Percentiles rank a stretch among this genome's conserved stretches.
Conservation (phyloP, 1,140 invertebrate species). For the Aphaenogaster floridana region DNA sequence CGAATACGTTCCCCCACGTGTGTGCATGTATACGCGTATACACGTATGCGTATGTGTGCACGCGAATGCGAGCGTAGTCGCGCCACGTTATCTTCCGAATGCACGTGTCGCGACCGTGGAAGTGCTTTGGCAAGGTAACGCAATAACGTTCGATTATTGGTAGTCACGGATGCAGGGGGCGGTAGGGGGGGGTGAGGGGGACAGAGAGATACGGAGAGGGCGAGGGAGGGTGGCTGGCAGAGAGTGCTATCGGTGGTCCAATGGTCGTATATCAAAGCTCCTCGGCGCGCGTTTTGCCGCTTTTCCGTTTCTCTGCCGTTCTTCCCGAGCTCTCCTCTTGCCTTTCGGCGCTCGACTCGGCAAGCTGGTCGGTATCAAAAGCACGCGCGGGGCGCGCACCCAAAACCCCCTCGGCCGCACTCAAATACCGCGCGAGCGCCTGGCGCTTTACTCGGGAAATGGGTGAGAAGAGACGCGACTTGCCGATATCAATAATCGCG, state of each 20-base stretch:
- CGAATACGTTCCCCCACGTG: neutral
- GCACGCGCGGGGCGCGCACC: neutral
- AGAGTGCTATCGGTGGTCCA: conserved; percentile 24
- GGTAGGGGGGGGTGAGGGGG: neutral
- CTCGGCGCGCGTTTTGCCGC: conserved; percentile 41
- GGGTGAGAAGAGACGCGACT: neutral
- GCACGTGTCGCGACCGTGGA: conserved; percentile 70
- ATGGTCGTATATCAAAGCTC: conserved; percentile 84
- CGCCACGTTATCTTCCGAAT: conserved; percentile 36
- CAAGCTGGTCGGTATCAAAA: conserved; percentile 57
- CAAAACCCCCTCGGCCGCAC: neutral
- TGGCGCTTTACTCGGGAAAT: neutral
- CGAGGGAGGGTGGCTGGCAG: neutral
- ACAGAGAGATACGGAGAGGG: neutral
- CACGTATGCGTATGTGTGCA: neutral
- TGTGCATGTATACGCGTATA: neutral
- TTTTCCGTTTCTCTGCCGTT: conserved; percentile 49
- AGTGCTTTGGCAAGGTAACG: conserved; percentile 75
- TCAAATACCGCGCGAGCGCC: conserved; percentile 48
- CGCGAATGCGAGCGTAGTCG: neutral
- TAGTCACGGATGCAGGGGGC: conserved; percentile 76
- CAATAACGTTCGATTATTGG: conserved; percentile 86
- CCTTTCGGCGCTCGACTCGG: conserved; percentile 12
- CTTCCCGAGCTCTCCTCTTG: conserved; percentile 48
- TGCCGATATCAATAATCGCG: conserved; percentile 45